Conservation (phyloP, 2,888 invertebrate genomes). For the Eupithecia vulgata region DNA sequence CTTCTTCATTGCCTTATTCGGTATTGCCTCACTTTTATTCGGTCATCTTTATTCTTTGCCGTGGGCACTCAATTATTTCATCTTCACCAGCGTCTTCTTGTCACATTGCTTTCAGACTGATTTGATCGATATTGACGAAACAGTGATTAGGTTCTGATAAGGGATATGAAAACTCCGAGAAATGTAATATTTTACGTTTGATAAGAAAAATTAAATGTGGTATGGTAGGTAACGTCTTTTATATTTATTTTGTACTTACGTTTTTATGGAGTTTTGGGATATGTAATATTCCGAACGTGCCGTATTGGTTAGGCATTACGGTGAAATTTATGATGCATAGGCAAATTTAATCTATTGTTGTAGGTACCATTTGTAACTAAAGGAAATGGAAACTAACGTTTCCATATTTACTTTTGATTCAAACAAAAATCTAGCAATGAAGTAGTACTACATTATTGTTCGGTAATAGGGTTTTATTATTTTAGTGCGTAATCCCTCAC, state of each 20-base stretch:
- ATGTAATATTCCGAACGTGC: conserved; percentile 14
- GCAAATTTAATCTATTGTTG: conserved; percentile 22
- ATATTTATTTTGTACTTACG: conserved; percentile 21
- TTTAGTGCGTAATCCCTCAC: too few relatives aligned
- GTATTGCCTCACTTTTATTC: too few relatives aligned
- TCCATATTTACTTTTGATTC: neutral
- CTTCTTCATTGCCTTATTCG: too few relatives aligned
- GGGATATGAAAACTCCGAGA: conserved; percentile 23
- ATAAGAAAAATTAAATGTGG: conserved; percentile 32
- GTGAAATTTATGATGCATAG: conserved; percentile 20
- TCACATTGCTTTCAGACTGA: neutral
- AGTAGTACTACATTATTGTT: neutral
- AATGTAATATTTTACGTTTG: conserved; percentile 27
- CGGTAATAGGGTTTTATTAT: neutral
- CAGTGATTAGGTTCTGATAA: conserved; percentile 29
- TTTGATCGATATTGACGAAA: conserved; percentile 11
- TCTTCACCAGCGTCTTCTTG: neutral
- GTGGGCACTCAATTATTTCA: too few relatives aligned
- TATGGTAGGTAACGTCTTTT: conserved; percentile 26
- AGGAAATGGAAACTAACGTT: neutral
- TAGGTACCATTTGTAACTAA: neutral
- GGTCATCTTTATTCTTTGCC: too few relatives aligned
- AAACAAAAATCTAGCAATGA: neutral
- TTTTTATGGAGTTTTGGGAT: conserved; percentile 15
- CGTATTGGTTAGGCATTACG: conserved; percentile 14